Evolutionary conservation across 2,113 vertebrate species (phyloP).

Genomic region (Cephalopterus ornatus): DNA sequence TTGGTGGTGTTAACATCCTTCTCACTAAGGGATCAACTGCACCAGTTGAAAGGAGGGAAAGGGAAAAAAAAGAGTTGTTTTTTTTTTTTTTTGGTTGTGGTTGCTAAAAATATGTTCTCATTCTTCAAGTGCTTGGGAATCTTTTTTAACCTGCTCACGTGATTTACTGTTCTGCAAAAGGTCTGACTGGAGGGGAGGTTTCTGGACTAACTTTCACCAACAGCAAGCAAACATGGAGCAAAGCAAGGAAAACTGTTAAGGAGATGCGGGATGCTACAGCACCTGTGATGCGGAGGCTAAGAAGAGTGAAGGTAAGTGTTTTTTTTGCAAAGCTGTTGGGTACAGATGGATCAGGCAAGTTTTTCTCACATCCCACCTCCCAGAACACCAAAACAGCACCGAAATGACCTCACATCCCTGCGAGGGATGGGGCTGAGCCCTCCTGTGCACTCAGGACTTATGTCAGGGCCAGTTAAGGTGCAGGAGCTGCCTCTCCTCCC

Average conservation of each 20-base stretch:
- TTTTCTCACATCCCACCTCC: neutral
- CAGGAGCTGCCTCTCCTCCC: neutral
- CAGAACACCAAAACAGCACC: neutral
- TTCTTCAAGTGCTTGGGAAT: conserved; percentile 1
- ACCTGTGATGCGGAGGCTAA: rapidly evolving
- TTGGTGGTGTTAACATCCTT: neutral
- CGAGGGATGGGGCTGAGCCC: neutral
- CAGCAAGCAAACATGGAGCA: neutral
- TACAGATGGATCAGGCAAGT: neutral
- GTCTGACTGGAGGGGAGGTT: neutral
- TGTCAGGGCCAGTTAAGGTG: neutral
- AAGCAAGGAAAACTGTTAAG: neutral
- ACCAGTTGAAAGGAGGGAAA: neutral
- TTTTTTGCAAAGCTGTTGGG: neutral
- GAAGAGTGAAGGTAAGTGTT: rapidly evolving
- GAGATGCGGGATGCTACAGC: neutral
- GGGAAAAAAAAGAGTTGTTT: rapidly evolving
- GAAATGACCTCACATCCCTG: neutral
- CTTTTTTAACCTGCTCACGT: neutral
- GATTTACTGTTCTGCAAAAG: neutral
- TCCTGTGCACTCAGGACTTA: neutral
- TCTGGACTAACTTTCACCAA: neutral
- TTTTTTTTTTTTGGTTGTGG: neutral
- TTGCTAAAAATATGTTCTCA: neutral
- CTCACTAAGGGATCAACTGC: neutral